phyloP scores from a whole-genome alignment of 2,888 invertebrate genomes.

The Tetranychus truncatus region DNA sequence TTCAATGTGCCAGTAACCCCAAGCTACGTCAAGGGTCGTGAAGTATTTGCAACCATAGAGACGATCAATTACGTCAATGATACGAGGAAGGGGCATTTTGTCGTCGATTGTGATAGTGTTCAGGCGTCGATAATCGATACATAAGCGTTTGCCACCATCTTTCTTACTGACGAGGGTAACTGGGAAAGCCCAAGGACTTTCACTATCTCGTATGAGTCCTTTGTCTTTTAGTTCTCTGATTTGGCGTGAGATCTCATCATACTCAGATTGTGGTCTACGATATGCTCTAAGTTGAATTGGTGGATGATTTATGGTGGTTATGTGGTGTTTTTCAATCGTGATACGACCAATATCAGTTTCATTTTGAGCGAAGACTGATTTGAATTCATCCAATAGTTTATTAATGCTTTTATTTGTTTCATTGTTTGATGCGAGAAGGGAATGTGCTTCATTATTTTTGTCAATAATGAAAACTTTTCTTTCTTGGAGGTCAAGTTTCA shows the following conservation, averaged over 20 bases:
- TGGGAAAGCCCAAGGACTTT: not conserved
- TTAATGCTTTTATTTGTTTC: no score
- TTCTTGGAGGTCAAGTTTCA: not conserved
- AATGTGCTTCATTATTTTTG: not conserved
- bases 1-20: not conserved
- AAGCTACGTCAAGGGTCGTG: not conserved
- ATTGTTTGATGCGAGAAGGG: not conserved
- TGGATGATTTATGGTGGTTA: not conserved
- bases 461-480: not conserved
- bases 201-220: not conserved
- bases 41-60: not conserved
- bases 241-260: not conserved
- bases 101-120: not conserved
- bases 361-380: not conserved
- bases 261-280: not conserved
- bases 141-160: not conserved
- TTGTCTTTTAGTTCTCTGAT: not conserved
- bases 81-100: not conserved
- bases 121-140: not conserved
- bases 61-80: not conserved
- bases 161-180: not conserved
- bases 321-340: not conserved
- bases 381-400: not conserved
- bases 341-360: conserved; percentile 12
- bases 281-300: not conserved